Percentiles rank a stretch among this genome's conserved stretches.
These are phyloP conservation scores for Leptatherina wallacei DNA, from an alignment of 2,797 vertebrate genomes.

Conservation along the genomic window DNA sequence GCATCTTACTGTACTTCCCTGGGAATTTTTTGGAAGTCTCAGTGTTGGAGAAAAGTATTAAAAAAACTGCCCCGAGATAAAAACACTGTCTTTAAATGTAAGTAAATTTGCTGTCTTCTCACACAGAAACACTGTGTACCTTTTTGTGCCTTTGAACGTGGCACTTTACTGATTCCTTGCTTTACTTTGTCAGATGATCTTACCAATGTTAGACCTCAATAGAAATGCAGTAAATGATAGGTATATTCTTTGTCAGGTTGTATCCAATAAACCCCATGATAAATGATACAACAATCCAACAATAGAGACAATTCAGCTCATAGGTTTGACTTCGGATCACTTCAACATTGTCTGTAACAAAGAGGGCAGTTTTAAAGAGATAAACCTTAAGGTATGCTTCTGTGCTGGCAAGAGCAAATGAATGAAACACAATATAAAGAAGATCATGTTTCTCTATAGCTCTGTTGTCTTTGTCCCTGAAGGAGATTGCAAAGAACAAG, in stretches of 20 bases:
- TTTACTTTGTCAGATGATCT: not conserved
- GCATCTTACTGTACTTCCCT: too few relatives aligned
- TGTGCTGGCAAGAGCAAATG: not conserved
- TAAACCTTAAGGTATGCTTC: slow-evolving; percentile 16
- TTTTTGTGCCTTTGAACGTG: too few relatives aligned
- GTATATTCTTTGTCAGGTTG: not conserved
- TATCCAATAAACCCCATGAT: not conserved
- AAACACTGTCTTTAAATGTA: too few relatives aligned
- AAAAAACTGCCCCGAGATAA: too few relatives aligned
- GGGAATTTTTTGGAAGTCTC: too few relatives aligned
- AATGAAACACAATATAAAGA: slow-evolving; percentile 44
- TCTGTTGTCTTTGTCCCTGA: slow-evolving; percentile 25
- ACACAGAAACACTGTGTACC: too few relatives aligned
- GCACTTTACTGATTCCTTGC: not conserved
- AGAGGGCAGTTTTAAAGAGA: slow-evolving; percentile 7
- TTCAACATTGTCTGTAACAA: slow-evolving; percentile 29
- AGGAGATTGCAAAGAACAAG: slow-evolving; percentile 36
- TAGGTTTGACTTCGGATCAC: slow-evolving; percentile 3
- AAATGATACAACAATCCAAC: not conserved
- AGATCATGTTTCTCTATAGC: slow-evolving; percentile 40
- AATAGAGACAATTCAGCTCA: not conserved
- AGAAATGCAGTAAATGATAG: not conserved
- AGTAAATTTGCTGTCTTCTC: too few relatives aligned
- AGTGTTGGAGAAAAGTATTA: too few relatives aligned
- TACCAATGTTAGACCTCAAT: not conserved